Conservation (phyloP, 2,113 vertebrate genomes). For the Leptobrachium ailaonicum region DNA sequence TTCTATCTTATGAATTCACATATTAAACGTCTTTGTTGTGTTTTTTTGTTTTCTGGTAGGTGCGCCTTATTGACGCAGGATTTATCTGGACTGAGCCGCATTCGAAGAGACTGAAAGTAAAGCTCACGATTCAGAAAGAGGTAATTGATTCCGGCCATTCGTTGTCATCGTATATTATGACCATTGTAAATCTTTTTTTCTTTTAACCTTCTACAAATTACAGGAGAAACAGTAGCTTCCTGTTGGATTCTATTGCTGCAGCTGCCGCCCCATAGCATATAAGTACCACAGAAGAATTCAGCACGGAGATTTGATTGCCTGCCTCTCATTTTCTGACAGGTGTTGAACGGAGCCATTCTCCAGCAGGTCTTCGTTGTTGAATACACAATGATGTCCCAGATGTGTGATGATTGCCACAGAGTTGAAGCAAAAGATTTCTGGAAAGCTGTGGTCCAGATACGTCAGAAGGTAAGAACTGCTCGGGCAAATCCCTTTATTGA, state of each 20-base stretch:
- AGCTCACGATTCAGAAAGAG: slow-evolving; percentile 96
- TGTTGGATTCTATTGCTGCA: not conserved
- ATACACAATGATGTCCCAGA: slow-evolving; percentile 83
- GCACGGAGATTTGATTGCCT: not conserved
- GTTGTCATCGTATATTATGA: too few species aligned
- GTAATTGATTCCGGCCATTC: slow-evolving; percentile 57
- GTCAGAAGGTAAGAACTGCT: slow-evolving; percentile 83
- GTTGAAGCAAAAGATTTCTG: slow-evolving; percentile 98
- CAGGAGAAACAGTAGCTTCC: not conserved
- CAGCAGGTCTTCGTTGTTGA: slow-evolving; percentile 97
- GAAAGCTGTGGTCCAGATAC: slow-evolving; percentile 94
- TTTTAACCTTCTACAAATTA: slow-evolving; percentile 17
- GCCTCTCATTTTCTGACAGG: slow-evolving; percentile 64
- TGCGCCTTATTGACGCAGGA: slow-evolving; percentile 91
- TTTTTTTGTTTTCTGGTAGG: slow-evolving; percentile 64
- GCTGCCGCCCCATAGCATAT: not conserved
- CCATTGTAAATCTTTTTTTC: not conserved
- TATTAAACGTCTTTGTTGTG: too few species aligned
- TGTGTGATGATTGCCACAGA: slow-evolving; percentile 97
- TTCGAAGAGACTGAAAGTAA: slow-evolving; percentile 94
- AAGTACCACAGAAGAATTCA: not conserved
- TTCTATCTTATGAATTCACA: too few species aligned
- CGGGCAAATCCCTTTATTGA: not conserved
- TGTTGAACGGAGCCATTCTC: slow-evolving; percentile 92
- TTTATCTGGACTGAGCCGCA: slow-evolving; percentile 98